Conservation (phyloP, 2,797 vertebrate species). For the Hydrocynus forskahlii region DNA sequence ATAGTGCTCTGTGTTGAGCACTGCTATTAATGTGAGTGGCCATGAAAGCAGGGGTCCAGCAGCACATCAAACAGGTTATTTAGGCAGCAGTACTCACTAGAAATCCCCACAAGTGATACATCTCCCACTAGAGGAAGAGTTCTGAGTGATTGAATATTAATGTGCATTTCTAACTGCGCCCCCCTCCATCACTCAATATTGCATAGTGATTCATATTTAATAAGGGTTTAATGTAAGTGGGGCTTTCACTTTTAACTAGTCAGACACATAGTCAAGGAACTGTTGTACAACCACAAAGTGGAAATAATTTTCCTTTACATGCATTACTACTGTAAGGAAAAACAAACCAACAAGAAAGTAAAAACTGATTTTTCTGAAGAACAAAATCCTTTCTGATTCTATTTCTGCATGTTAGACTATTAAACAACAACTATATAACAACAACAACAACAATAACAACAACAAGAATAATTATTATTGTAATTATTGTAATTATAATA, state of each 20-base stretch:
- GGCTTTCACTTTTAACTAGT: slow-evolving; percentile 16
- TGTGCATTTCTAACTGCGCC: slow-evolving; percentile 43
- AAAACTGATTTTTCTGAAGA: no score
- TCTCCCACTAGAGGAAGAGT: slow-evolving; percentile 40
- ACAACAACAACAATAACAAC: no score
- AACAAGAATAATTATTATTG: no score
- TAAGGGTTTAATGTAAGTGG: slow-evolving; percentile 46
- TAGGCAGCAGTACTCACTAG: slow-evolving; percentile 24
- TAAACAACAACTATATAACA: no score
- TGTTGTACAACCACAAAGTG: background rate
- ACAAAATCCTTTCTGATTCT: no score
- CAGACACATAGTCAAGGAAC: slow-evolving; percentile 22
- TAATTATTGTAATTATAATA: no score
- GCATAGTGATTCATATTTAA: slow-evolving; percentile 54
- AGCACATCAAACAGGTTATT: slow-evolving; percentile 46
- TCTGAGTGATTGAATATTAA: slow-evolving; percentile 50
- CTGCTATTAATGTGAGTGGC: background rate
- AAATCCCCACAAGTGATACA: slow-evolving; percentile 48
- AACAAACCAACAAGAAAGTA: background rate
- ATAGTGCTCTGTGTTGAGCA: slow-evolving; percentile 11
- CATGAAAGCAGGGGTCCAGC: slow-evolving; percentile 9
- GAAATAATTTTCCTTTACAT: background rate
- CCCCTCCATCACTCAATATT: slow-evolving; percentile 37
- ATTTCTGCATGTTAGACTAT: no score
- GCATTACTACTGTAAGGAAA: background rate